Conservation (phyloP, 2,797 vertebrate species). For the Furcifer pardalis region DNA sequence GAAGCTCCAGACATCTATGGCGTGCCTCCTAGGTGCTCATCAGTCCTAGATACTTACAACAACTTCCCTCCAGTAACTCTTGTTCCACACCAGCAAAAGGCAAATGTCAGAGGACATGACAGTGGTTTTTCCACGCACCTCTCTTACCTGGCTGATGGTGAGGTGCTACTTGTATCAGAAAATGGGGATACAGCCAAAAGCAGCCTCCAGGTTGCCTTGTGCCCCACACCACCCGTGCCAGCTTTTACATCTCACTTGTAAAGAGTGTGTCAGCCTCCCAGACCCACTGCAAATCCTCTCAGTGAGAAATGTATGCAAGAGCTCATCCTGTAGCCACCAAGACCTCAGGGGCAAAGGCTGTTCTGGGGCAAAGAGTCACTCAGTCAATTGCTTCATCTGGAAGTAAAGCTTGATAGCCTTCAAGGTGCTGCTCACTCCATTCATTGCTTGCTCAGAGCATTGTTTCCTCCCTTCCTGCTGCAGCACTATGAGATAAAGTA, state of each 20-base stretch:
- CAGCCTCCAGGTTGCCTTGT: constrained; percentile 66
- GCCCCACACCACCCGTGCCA: constrained; percentile 61
- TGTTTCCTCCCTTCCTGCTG: not conserved
- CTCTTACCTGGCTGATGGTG: constrained; percentile 71
- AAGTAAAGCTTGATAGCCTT: not conserved
- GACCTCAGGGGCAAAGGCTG: not conserved
- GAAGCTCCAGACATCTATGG: constrained; percentile 72
- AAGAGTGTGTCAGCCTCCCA: constrained; percentile 50
- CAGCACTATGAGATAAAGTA: not conserved
- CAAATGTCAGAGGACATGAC: constrained; percentile 69
- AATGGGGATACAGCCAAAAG: constrained; percentile 63
- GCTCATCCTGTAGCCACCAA: not conserved
- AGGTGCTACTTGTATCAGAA: constrained; percentile 70
- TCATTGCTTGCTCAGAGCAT: not conserved
- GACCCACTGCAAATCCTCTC: not conserved
- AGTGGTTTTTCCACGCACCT: constrained; percentile 67
- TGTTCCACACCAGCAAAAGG: constrained; percentile 81
- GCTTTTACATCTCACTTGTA: constrained; percentile 79
- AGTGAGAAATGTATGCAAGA: not conserved
- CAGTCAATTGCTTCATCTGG: constrained; percentile 13
- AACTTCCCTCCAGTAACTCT: constrained; percentile 80
- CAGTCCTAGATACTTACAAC: constrained; percentile 63
- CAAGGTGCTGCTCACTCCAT: constrained; percentile 5
- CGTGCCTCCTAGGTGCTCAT: constrained; percentile 71
- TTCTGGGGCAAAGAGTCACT: not conserved